phyloP scores from a whole-genome alignment of 2,888 invertebrate species.

The Ceraclea dissimilis region DNA sequence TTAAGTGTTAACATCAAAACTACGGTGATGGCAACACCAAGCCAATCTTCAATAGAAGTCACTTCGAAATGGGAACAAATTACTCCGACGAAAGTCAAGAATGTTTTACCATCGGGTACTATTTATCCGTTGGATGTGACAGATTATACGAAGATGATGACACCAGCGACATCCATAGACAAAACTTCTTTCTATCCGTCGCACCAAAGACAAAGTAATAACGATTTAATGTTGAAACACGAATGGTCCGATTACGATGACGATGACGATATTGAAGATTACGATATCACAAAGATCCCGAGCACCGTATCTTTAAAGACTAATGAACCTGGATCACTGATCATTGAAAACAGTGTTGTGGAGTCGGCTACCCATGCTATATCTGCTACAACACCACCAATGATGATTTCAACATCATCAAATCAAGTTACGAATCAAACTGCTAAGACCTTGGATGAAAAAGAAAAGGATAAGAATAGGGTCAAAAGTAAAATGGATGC shows the following conservation, averaged over 20 bases:
- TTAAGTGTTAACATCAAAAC: background rate
- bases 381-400: background rate
- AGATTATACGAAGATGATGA: conserved; percentile 7
- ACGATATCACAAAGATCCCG: conserved; percentile 20
- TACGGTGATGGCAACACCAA: background rate
- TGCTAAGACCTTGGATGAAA: background rate
- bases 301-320: conserved; percentile 7
- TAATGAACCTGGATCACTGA: background rate
- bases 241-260: conserved; percentile 20
- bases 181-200: conserved; percentile 13
- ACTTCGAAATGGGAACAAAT: conserved; percentile 27
- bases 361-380: background rate
- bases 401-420: conserved; percentile 16
- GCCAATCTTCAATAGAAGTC: background rate
- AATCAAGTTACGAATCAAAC: conserved; percentile 26
- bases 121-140: conserved; percentile 5
- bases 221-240: conserved; percentile 24
- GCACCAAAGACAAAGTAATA: conserved; percentile 24
- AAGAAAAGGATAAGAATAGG: conserved; percentile 38
- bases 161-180: conserved; percentile 8
- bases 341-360: background rate
- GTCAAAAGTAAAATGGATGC: conserved; percentile 33
- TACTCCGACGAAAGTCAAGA: conserved; percentile 28
- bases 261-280: conserved; percentile 22
- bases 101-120: conserved; percentile 13